Conservation (phyloP, 2,888 invertebrate species). For the Plagiodera versicolora region DNA sequence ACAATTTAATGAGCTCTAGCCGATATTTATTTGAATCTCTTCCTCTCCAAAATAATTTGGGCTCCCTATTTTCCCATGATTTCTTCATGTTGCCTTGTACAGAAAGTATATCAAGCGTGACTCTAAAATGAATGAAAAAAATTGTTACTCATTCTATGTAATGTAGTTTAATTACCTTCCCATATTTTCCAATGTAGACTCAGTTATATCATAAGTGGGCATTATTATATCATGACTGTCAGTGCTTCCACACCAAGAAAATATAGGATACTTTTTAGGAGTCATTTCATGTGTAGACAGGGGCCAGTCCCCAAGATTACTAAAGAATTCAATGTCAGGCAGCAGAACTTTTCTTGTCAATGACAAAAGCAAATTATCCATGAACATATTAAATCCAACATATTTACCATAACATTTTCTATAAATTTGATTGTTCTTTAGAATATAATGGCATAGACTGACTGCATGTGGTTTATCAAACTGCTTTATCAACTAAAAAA, state of each 20-base stretch:
- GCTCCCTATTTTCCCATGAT: constrained; percentile 73
- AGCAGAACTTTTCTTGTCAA: constrained; percentile 76
- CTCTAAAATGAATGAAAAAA: constrained; percentile 55
- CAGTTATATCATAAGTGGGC: constrained; percentile 94
- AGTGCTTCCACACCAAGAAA: constrained; percentile 95
- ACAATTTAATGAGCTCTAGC: constrained; percentile 78
- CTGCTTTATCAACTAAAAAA: constrained; percentile 58
- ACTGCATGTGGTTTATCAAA: constrained; percentile 79
- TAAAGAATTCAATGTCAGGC: constrained; percentile 87
- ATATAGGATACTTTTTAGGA: constrained; percentile 72
- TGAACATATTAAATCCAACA: constrained; percentile 94
- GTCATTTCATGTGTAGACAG: constrained; percentile 59
- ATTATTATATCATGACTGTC: constrained; percentile 85
- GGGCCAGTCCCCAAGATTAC: constrained; percentile 97
- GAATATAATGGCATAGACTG: constrained; percentile 87
- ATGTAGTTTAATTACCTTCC: constrained; percentile 66
- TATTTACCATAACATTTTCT: constrained; percentile 92
- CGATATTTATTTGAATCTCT: constrained; percentile 87
- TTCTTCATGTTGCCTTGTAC: constrained; percentile 78
- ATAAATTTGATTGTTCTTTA: constrained; percentile 81
- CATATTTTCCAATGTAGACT: constrained; percentile 91
- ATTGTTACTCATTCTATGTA: not conserved
- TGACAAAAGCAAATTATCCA: constrained; percentile 84
- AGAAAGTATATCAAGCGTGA: constrained; percentile 86
- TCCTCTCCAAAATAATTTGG: constrained; percentile 88